Base-by-base conservation (phyloP, 2,888 invertebrate species). In the Hartigia nigra region DNA sequence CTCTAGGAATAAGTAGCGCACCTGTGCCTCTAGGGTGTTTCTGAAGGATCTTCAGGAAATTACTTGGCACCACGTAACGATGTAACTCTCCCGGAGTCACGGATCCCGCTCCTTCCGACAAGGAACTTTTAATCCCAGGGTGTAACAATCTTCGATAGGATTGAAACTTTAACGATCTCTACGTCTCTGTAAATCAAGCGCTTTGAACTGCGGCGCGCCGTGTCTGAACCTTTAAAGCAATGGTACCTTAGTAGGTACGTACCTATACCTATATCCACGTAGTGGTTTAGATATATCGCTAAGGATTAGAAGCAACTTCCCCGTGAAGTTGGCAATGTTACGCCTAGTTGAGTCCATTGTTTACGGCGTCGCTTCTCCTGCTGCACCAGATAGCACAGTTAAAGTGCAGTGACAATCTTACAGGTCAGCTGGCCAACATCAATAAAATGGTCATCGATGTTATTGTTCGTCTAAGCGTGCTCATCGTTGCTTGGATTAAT, bases 271-370 rank as follows among this genome's bases (percentile, higher is more conserved):
- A 55, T 55, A 55, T 55, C 23, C 23, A 55, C 23, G 55, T 55
- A 55, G 23, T 14, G 55, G 55, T 55, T 55, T 69, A 74, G 77
- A 77, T 79, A 75, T 74, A 77, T 77, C 74, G 76, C 78, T 69
- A 32, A 74, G 76, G 75, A 76, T 69, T 80, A 78, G 80, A 77
- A 74, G 77, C 79, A 78, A 80, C 81, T 77, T 83, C 79, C 76
- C 81, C 82, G 84, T 81, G 74, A 84, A 83, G 83, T 82, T 84
- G 81, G 78, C 81, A 81, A 82, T 84, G 81, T 86, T 84, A 81
- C 84, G 82, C 82, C 82, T 84, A 82, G 84, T 86, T 84, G 81
- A 80, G 77, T 77, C 79, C 82, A 81, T 83, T 84, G 83, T 83
- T 86, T 82, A 80, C 75, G 75, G 77, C 31, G 37, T 69, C 77